A percentile compares a stretch with the other conserved stretches of the same genome.
Evolutionary conservation across 2,113 vertebrate genomes (phyloP).

Genomic region (Xyrauchen texanus): DNA sequence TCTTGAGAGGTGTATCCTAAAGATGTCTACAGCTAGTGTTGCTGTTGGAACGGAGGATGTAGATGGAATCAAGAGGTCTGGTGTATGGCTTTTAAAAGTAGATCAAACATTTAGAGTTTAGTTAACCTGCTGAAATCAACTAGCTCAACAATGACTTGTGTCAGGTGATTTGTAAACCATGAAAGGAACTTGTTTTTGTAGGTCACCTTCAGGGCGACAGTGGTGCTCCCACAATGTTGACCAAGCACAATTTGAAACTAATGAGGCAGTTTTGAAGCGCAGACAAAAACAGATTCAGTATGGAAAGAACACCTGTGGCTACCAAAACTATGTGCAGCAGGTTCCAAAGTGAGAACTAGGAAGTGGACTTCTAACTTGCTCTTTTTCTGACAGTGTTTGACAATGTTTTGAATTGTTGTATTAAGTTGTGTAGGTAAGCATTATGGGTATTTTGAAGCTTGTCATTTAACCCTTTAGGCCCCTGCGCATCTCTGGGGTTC

Average conservation of each 20-base stretch:
- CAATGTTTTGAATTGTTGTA: not conserved
- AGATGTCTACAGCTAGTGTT: conserved; percentile 79
- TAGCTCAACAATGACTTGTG: too few relatives aligned
- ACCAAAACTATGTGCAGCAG: conserved; percentile 81
- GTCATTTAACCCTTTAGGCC: conserved; percentile 60
- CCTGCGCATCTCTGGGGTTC: conserved; percentile 73
- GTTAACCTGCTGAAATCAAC: too few relatives aligned
- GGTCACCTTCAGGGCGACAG: conserved; percentile 51
- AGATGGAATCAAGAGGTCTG: conserved; percentile 61
- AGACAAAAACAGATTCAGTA: conserved; percentile 87
- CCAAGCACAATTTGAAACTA: conserved; percentile 73
- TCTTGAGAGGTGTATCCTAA: conserved; percentile 79
- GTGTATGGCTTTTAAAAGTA: too few relatives aligned
- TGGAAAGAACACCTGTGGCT: conserved; percentile 82
- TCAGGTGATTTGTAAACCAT: too few relatives aligned
- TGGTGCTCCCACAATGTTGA: conserved; percentile 63
- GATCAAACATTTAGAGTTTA: too few relatives aligned
- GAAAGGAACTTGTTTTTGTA: conserved; percentile 4
- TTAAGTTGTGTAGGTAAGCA: too few relatives aligned
- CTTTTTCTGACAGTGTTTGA: not conserved
- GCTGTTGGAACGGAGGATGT: conserved; percentile 80
- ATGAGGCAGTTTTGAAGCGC: conserved; percentile 75
- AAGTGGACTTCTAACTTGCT: too few relatives aligned
- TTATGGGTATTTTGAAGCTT: too few relatives aligned
- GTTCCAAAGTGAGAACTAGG: conserved; percentile 75